Evolutionary conservation across 1,140 invertebrate species (phyloP).

Genomic region (Listronotus oregonensis): DNA sequence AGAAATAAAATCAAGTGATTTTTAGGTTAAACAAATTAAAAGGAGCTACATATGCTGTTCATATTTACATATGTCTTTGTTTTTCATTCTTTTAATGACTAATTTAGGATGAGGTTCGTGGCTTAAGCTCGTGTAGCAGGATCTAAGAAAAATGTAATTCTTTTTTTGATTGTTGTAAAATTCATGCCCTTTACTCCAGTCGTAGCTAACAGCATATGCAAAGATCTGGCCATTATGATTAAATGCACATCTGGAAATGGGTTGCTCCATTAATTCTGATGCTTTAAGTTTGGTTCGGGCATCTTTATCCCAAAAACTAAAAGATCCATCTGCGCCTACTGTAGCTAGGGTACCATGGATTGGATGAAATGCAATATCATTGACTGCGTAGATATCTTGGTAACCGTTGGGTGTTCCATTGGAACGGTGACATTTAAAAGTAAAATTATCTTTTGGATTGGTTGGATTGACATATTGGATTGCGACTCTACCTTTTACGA

Average conservation of each 20-base stretch:
- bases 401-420: slow-evolving; percentile 81
- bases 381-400: slow-evolving; percentile 82
- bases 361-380: slow-evolving; percentile 98
- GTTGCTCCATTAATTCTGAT: slow-evolving; percentile 92
- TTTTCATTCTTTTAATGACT: neutral
- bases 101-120: slow-evolving; percentile 57
- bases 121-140: slow-evolving; percentile 94
- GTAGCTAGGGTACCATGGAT: slow-evolving; percentile 96
- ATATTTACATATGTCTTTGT: too few species aligned
- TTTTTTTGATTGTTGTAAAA: slow-evolving; percentile 93
- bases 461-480: slow-evolving; percentile 93
- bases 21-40: too few species aligned
- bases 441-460: slow-evolving; percentile 99
- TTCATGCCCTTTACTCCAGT: slow-evolving; percentile 97
- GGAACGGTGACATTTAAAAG: slow-evolving; percentile 99
- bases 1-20: too few species aligned
- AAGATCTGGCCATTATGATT: slow-evolving; percentile 96
- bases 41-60: too few species aligned
- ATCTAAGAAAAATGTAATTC: slow-evolving; percentile 90
- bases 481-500: slow-evolving; percentile 94
- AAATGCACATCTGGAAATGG: slow-evolving; percentile 92
- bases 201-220: slow-evolving; percentile 96
- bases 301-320: slow-evolving; percentile 99
- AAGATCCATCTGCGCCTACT: slow-evolving; percentile 96
- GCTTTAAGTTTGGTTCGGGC: slow-evolving; percentile 97